phyloP scores from a whole-genome alignment of 2,888 invertebrate genomes.

The Archips xylosteana region DNA sequence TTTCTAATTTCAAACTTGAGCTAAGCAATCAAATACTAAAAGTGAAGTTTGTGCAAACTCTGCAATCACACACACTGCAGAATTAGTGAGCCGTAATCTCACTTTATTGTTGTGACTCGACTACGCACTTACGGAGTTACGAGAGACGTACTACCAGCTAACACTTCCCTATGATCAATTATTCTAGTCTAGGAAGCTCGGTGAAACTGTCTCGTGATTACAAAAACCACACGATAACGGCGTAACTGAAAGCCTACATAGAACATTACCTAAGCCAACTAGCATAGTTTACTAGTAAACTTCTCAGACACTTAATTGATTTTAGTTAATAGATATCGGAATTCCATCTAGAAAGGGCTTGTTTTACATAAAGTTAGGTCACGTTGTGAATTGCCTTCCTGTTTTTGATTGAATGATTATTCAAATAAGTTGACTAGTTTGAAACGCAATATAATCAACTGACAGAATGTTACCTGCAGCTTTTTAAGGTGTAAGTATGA shows the following conservation, averaged over 20 bases:
- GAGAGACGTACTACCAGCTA: slow-evolving; percentile 8
- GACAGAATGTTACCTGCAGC: background rate
- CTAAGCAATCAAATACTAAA: slow-evolving; percentile 3
- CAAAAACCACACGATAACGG: slow-evolving; percentile 54
- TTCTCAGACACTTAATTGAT: slow-evolving; percentile 31
- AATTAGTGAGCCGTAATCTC: slow-evolving; percentile 26
- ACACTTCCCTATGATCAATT: slow-evolving; percentile 48
- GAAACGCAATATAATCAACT: background rate
- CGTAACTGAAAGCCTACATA: slow-evolving; percentile 47
- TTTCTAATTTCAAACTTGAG: background rate
- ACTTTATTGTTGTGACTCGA: slow-evolving; percentile 44
- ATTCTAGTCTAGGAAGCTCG: slow-evolving; percentile 50
- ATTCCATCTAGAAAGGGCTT: slow-evolving; percentile 12
- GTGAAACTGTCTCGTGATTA: slow-evolving; percentile 51
- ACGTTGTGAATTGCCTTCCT: background rate
- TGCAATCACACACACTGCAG: background rate
- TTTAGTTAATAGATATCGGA: slow-evolving; percentile 20
- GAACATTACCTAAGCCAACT: slow-evolving; percentile 42
- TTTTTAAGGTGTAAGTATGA: background rate
- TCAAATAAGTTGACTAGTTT: background rate
- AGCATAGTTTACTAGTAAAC: slow-evolving; percentile 3
- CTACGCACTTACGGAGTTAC: slow-evolving; percentile 20
- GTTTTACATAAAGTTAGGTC: slow-evolving; percentile 19
- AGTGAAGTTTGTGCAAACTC: background rate
- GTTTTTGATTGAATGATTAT: slow-evolving; percentile 2